These are phyloP conservation scores for Parnassius mnemosyne DNA, from an alignment of 2,888 invertebrate genomes.

Conservation along the genomic window DNA sequence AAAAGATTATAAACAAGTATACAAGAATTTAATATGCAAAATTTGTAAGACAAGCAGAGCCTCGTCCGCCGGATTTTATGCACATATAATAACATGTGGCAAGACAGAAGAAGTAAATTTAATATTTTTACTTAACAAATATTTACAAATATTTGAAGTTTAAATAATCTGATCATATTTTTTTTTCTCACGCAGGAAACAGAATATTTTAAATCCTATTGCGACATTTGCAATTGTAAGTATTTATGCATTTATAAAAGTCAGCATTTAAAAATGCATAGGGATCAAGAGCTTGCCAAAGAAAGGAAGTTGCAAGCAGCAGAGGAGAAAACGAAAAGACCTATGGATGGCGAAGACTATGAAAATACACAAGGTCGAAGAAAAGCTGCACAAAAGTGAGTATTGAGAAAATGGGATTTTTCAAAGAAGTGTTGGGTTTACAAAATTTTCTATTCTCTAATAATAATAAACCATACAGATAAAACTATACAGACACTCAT, in stretches of 20 bases:
- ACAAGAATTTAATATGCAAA: slow-evolving; percentile 74
- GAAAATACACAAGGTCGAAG: slow-evolving; percentile 42
- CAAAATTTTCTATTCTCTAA: too few species aligned
- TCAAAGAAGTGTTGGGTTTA: too few species aligned
- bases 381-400: slow-evolving; percentile 61
- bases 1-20: slow-evolving; percentile 58
- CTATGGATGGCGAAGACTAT: slow-evolving; percentile 32
- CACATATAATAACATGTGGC: slow-evolving; percentile 82
- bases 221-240: slow-evolving; percentile 74
- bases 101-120: slow-evolving; percentile 74
- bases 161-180: not conserved
- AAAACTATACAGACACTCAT: too few species aligned
- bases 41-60: slow-evolving; percentile 73
- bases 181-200: slow-evolving; percentile 57
- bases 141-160: not conserved
- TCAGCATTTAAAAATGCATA: slow-evolving; percentile 77
- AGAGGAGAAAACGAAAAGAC: not conserved
- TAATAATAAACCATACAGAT: too few species aligned
- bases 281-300: slow-evolving; percentile 45
- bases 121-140: slow-evolving; percentile 14
- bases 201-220: slow-evolving; percentile 67
- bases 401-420: too few species aligned
- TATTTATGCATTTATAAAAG: slow-evolving; percentile 79
- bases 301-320: slow-evolving; percentile 37
- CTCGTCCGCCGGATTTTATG: slow-evolving; percentile 80